These are phyloP conservation scores for Mesembrinibis cayennensis DNA, from an alignment of 2,113 vertebrate species.

Conservation along the genomic window DNA sequence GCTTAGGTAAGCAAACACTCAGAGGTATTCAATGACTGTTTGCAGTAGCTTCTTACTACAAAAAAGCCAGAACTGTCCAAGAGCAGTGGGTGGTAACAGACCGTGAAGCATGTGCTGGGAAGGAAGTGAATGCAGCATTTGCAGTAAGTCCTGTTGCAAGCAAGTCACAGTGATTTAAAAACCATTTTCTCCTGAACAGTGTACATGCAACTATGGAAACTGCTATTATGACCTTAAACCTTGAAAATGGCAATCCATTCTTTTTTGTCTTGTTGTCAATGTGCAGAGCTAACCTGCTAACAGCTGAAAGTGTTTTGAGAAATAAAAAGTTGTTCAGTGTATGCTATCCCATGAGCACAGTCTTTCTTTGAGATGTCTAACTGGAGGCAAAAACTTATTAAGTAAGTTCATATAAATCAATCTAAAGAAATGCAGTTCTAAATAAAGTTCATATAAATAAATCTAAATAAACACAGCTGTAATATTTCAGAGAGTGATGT, in stretches of 20 bases:
- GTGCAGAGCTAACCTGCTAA: neutral
- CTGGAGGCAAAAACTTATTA: conserved; percentile 9
- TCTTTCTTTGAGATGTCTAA: neutral
- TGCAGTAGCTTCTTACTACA: neutral
- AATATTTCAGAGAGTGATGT: neutral
- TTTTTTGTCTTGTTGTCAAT: neutral
- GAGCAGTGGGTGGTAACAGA: neutral
- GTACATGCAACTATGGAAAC: neutral
- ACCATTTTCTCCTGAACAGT: neutral
- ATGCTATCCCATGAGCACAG: neutral
- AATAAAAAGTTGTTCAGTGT: neutral
- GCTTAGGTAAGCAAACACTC: conserved; percentile 1
- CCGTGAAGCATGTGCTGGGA: neutral
- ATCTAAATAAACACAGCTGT: conserved; percentile 38
- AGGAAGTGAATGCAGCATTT: neutral
- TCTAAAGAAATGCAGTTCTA: conserved; percentile 11
- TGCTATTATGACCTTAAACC: neutral
- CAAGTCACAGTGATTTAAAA: neutral
- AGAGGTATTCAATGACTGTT: neutral
- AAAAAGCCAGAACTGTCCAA: neutral
- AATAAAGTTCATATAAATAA: conserved; percentile 28
- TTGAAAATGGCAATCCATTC: neutral
- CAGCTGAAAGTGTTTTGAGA: neutral
- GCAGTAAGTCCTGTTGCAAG: neutral
- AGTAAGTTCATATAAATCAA: neutral